Conservation (phyloP, 1,140 invertebrate species). For the Metopolophium dirhodum region DNA sequence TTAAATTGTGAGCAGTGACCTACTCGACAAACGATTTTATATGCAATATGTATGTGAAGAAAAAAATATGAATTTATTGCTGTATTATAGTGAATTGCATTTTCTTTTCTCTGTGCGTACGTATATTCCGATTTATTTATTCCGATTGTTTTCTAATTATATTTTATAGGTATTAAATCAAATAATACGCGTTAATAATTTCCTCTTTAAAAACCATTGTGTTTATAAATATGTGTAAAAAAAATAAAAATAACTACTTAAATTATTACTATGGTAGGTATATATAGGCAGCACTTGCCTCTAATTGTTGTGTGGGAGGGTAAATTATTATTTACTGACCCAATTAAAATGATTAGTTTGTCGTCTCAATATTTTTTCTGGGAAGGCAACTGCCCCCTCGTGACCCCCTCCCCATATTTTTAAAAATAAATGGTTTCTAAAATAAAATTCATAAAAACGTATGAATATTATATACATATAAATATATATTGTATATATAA, state of each 20-base stretch:
- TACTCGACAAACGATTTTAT: not conserved
- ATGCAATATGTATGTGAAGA: not conserved
- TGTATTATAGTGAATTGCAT: not conserved
- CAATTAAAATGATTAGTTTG: no score
- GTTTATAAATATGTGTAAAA: no score
- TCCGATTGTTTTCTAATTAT: not conserved
- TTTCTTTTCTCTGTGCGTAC: not conserved
- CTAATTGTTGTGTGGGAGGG: no score
- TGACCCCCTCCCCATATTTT: not conserved
- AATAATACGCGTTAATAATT: no score
- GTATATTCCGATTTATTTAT: not conserved
- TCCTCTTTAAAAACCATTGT: no score
- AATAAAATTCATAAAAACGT: not conserved
- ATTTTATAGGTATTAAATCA: not conserved
- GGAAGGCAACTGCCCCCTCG: no score
- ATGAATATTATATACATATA: not conserved
- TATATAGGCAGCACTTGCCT: no score
- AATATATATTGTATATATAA: not conserved
- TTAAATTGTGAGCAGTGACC: not conserved
- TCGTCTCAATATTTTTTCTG: no score
- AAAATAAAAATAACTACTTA: no score
- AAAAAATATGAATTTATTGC: not conserved
- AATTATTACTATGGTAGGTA: no score
- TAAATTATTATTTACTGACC: no score
- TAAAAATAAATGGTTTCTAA: not conserved